Conservation (phyloP, 1,140 invertebrate genomes). For the Platorchestia sp. region DNA sequence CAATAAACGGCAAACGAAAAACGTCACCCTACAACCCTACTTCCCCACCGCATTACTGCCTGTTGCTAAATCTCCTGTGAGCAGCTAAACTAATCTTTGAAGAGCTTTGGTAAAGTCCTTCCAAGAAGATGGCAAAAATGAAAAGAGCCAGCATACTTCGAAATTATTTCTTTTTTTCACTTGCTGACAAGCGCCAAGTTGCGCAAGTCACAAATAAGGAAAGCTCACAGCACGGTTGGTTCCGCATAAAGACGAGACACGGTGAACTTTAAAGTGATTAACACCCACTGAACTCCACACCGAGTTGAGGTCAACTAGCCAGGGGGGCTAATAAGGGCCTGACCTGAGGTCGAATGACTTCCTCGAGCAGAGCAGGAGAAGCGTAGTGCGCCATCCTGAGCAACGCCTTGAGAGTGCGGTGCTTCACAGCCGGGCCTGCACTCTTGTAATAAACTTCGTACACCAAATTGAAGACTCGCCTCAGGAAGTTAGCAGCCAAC, state of each 20-base stretch:
- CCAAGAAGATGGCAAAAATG: too few species aligned
- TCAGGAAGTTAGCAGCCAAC: conserved; percentile 84
- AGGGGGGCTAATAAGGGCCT: background rate
- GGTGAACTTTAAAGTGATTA: background rate
- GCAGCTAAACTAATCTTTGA: too few species aligned
- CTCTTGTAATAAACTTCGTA: conserved; percentile 96
- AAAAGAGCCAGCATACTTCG: too few species aligned
- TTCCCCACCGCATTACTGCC: too few species aligned
- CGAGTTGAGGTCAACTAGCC: background rate
- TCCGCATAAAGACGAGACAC: background rate
- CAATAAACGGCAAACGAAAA: too few species aligned
- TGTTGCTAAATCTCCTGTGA: too few species aligned
- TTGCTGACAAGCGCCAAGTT: background rate
- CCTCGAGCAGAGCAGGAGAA: conserved; percentile 83
- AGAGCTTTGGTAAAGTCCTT: too few species aligned
- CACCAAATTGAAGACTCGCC: conserved; percentile 84
- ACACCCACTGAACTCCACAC: background rate
- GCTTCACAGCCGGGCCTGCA: conserved; percentile 95
- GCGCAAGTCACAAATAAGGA: background rate
- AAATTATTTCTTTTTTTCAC: too few species aligned
- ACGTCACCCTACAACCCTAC: too few species aligned
- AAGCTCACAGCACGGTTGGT: background rate
- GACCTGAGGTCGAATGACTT: conserved; percentile 65
- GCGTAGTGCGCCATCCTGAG: conserved; percentile 96
- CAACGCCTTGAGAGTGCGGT: conserved; percentile 95